A percentile compares a stretch with the other conserved stretches of the same genome.
Evolutionary conservation across 2,797 vertebrate species (phyloP).

Genomic region (Ciconia nigra): DNA sequence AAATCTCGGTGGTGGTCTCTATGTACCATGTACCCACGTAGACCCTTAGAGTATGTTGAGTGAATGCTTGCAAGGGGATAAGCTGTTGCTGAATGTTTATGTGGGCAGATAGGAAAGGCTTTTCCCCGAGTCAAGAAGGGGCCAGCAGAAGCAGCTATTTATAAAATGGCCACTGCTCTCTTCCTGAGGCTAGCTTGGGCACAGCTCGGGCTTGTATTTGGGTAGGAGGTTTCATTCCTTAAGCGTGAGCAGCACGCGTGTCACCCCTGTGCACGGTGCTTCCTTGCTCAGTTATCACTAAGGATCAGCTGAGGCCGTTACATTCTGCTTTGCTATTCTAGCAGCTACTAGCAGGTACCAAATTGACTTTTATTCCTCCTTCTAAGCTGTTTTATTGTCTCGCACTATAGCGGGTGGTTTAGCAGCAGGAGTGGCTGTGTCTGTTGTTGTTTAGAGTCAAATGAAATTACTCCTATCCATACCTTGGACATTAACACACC

Average conservation of each 20-base stretch:
- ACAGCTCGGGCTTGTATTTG: accelerated
- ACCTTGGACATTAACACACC: accelerated
- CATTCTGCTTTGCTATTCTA: accelerated
- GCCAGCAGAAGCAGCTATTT: too few relatives aligned
- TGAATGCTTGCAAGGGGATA: accelerated
- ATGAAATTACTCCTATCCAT: not conserved
- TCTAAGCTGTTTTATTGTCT: not conserved
- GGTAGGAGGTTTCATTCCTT: not conserved
- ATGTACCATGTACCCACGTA: accelerated
- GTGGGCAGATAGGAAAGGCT: not conserved
- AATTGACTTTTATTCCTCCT: not conserved
- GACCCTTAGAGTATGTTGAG: accelerated
- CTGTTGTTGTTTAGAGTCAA: accelerated
- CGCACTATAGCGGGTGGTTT: accelerated
- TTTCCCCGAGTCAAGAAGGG: not conserved
- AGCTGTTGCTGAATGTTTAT: too few relatives aligned
- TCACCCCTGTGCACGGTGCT: too few relatives aligned
- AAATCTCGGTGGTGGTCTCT: accelerated
- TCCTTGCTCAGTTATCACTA: accelerated
- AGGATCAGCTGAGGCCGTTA: accelerated
- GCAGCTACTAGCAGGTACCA: not conserved
- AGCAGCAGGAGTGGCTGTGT: not conserved
- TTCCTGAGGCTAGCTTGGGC: too few relatives aligned
- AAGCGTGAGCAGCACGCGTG: accelerated
- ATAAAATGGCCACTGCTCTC: not conserved